Conservation (phyloP, 2,888 invertebrate genomes). For the Pharmacophagus antenor region DNA sequence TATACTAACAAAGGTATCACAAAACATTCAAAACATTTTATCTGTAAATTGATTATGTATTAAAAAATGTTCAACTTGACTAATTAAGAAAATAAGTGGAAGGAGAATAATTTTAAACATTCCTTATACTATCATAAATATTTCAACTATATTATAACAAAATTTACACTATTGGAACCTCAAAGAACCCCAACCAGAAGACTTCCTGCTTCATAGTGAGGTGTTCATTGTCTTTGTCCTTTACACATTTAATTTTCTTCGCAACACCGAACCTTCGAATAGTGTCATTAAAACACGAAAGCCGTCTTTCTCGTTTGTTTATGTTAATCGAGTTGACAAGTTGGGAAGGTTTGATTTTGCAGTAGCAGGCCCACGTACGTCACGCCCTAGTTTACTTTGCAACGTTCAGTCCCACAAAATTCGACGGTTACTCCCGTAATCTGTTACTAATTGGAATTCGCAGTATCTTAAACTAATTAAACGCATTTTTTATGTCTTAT, state of each 20-base stretch:
- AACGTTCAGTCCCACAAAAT: constrained; percentile 22
- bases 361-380: constrained; percentile 46
- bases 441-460: background rate
- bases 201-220: constrained; percentile 32
- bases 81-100: no score
- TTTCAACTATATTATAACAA: constrained; percentile 10
- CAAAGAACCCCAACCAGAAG: constrained; percentile 12
- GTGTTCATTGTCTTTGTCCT: constrained; percentile 47
- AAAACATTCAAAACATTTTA: no score
- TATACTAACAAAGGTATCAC: no score
- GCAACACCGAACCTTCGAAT: constrained; percentile 53
- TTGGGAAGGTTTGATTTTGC: constrained; percentile 70
- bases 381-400: constrained; percentile 63
- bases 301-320: constrained; percentile 75
- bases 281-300: constrained; percentile 69
- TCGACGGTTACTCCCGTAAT: constrained; percentile 15
- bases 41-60: no score
- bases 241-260: constrained; percentile 36
- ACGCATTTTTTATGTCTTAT: no score
- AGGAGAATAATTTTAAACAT: no score
- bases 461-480: background rate
- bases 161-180: constrained; percentile 17
- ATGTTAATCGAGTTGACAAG: constrained; percentile 76
- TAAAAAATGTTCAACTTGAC: no score
- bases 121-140: background rate